Evolutionary conservation across 2,888 invertebrate genomes (phyloP), one percentile per base, ranked within the genome.

Genomic region (Panopea generosa): DNA sequence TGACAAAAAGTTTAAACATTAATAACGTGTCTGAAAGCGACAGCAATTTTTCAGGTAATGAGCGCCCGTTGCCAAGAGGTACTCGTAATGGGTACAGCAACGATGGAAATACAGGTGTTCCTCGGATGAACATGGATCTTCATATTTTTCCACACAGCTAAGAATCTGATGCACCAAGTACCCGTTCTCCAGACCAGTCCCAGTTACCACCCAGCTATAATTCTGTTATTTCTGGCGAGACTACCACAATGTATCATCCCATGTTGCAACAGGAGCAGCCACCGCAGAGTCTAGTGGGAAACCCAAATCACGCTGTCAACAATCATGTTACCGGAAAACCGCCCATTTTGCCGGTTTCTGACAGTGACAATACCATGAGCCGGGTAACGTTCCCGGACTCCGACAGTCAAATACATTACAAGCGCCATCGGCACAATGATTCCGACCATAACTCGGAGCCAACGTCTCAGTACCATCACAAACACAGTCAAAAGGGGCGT

Each of bases 361-460:
- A 77, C 53, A 81, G 74, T 74, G 73, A 78, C 56, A 61, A 68
- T 55, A 75, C 69, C 56, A 69, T 69, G 24, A 74, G 70, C 57
- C 72, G 74, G 45, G 70, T 74, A 47, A 56, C 70, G 33, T 68
- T 77, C n/a, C 87, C 84, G 2, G 88, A 87, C 60, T 86, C 87
- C 3, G 87, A 86, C 63, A 86, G 86, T 84, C 87, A 86, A 62
- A 59, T 85, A 47, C 79, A 83, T 53, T 82, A 78, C 62, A 80
- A 77, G 47, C 77, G 75, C 56, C 67, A 62, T 16, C 73, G 82
- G 22, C 78, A 79, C 9, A 82, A 85, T 78, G 90, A 90, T 66
- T 87, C 88, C 0, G 89, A 90, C 73, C 89, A 90, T 50, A 87
- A 89, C 70, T 90, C 90, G 0, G 90, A 90, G 62, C 88, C 90